These are phyloP conservation scores for Chalcis sispes DNA, from an alignment of 2,888 invertebrate genomes.

Conservation along the genomic window DNA sequence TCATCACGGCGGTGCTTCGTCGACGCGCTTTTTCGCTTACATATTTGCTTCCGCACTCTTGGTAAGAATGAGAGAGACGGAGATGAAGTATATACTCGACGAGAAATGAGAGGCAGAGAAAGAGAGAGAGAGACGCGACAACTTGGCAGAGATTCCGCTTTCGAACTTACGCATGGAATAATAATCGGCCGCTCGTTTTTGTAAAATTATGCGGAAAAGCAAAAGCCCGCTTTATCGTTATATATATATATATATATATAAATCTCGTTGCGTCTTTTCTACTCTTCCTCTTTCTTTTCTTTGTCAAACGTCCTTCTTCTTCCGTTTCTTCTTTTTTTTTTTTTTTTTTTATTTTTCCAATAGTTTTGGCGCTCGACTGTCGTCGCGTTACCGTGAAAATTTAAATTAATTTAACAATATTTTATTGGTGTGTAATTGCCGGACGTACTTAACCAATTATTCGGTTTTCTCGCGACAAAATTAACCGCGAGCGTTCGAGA, in stretches of 20 bases:
- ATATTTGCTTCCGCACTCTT: too few relatives aligned
- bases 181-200: slow-evolving; percentile 8
- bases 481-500: too few relatives aligned
- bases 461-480: slow-evolving; percentile 5
- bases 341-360: too few relatives aligned
- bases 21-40: slow-evolving; percentile 18
- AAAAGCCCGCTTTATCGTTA: background rate
- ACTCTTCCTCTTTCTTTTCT: too few relatives aligned
- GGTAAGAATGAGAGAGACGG: too few relatives aligned
- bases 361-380: too few relatives aligned
- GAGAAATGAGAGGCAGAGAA: too few relatives aligned
- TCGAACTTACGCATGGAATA: slow-evolving; percentile 7
- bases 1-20: slow-evolving; percentile 29
- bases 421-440: slow-evolving; percentile 30
- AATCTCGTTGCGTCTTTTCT: too few relatives aligned
- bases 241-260: background rate
- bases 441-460: slow-evolving; percentile 35
- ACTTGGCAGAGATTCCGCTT: slow-evolving; percentile 40
- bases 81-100: background rate
- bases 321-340: too few relatives aligned
- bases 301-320: too few relatives aligned
- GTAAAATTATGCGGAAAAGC: slow-evolving; percentile 29
- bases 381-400: too few relatives aligned
- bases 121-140: background rate
- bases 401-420: too few relatives aligned